These are phyloP conservation scores for Pterocles gutturalis DNA, from an alignment of 2,113 vertebrate species.

Conservation along the genomic window DNA sequence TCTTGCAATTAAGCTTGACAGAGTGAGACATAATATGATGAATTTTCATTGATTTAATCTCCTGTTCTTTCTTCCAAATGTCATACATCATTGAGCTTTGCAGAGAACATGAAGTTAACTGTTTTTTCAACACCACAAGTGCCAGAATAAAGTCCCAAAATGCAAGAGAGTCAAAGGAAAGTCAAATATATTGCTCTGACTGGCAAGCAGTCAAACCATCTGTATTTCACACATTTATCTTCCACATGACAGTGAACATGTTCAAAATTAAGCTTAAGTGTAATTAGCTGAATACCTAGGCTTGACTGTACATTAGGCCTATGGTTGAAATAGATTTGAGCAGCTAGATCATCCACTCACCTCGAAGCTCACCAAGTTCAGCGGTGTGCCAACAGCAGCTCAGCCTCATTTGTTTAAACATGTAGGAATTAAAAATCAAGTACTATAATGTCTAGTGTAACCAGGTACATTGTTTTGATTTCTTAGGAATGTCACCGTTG, in stretches of 20 bases:
- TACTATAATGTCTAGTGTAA: neutral
- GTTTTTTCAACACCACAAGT: neutral
- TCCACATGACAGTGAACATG: neutral
- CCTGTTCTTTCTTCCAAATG: constrained; percentile 7
- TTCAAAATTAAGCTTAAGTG: neutral
- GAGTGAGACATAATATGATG: neutral
- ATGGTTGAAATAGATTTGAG: neutral
- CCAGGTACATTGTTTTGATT: neutral
- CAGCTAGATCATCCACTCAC: neutral
- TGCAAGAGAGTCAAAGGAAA: neutral
- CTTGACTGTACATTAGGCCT: neutral
- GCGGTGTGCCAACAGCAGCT: neutral
- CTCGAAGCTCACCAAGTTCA: neutral
- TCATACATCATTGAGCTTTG: neutral
- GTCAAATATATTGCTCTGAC: neutral
- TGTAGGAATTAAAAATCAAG: neutral
- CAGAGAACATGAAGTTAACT: neutral
- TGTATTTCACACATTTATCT: neutral
- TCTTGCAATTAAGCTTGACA: neutral
- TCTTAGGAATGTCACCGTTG: neutral
- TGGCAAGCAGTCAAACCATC: neutral
- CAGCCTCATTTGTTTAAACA: neutral
- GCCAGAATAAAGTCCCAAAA: neutral
- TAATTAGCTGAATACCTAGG: neutral
- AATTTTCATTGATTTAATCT: neutral